Evolutionary conservation across 2,888 invertebrate species (phyloP), one percentile per base, ranked within the genome.

Genomic region (Dilophus febrilis): DNA sequence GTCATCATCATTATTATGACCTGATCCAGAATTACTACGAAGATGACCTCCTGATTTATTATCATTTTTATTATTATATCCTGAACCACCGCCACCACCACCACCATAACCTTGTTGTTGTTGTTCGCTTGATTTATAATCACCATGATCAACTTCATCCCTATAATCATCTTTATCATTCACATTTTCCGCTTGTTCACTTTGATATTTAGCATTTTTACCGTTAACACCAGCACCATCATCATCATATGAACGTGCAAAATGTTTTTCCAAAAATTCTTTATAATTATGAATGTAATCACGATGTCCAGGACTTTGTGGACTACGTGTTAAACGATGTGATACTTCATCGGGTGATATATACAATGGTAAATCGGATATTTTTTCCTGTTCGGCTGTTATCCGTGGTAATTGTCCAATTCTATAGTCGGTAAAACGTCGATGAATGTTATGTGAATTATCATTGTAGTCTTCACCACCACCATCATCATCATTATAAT

Each of bases 1-100:
- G 65, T 47, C 66, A 28, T 28, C 28, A 28, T 12, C 12, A 12
- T 12, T 12, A 12, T 12, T 28, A 12, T 28, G 28, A 8, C 8
- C 28, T 28, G 28, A 28, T 12, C 12, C 28, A 28, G 8, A 28
- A 10, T 28, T 28, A 28, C 28, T 12, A 28, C 28, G 8, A 12
- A 8, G 28, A 10, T 12, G 8, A 28, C 28, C 12, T 28, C 12
- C 28, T 28, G 28, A 28, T 28, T 8, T 28, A n/a, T n/a, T n/a
- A n/a, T n/a, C n/a, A n/a, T n/a, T n/a, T n/a, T n/a, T n/a, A n/a
- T n/a, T n/a, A 6, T 18, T 19, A 28, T 36, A 12, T 27, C 27
- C 36, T 8, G 13, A 13, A 28, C 27, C 27, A 26, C 14, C 27
- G n/a, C 36, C 16, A 12, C 33, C 33, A 4, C 7, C 7, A n/a